These are phyloP conservation scores for Erythrolamprus reginae DNA, from an alignment of 2,113 vertebrate genomes.

Conservation along the genomic window DNA sequence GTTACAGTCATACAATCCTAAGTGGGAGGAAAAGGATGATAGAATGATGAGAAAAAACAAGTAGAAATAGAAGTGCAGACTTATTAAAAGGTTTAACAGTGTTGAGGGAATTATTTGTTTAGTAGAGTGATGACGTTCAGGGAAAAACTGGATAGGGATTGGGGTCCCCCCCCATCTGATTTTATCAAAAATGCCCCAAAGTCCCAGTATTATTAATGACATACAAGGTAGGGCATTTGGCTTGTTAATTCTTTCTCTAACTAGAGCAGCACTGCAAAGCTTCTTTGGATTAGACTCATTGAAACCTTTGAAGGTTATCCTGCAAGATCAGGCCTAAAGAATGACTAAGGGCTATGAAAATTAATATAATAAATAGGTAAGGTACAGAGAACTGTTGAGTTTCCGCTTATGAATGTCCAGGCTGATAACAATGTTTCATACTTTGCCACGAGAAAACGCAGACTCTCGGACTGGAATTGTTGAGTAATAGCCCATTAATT, in stretches of 20 bases:
- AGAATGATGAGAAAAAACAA: too few relatives aligned
- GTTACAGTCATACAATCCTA: too few relatives aligned
- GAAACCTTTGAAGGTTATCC: background rate
- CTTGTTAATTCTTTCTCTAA: background rate
- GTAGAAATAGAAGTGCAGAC: too few relatives aligned
- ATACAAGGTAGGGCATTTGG: background rate
- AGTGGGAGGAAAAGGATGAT: too few relatives aligned
- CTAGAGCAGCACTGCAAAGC: background rate
- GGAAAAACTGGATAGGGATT: background rate
- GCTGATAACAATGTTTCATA: background rate
- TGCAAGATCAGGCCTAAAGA: background rate
- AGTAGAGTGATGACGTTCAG: too few relatives aligned
- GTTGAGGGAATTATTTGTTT: too few relatives aligned
- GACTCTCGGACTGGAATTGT: background rate
- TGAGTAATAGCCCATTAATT: background rate
- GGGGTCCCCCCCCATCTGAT: background rate
- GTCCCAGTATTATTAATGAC: background rate
- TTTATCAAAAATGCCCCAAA: slow-evolving; percentile 4
- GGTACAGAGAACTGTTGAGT: background rate
- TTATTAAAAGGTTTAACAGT: too few relatives aligned
- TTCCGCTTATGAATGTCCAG: background rate
- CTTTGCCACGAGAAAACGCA: background rate
- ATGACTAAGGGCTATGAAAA: background rate
- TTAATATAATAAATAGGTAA: background rate
- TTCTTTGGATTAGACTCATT: background rate